Conservation (phyloP, 2,113 vertebrate species). For the Geothlypis trichas region DNA sequence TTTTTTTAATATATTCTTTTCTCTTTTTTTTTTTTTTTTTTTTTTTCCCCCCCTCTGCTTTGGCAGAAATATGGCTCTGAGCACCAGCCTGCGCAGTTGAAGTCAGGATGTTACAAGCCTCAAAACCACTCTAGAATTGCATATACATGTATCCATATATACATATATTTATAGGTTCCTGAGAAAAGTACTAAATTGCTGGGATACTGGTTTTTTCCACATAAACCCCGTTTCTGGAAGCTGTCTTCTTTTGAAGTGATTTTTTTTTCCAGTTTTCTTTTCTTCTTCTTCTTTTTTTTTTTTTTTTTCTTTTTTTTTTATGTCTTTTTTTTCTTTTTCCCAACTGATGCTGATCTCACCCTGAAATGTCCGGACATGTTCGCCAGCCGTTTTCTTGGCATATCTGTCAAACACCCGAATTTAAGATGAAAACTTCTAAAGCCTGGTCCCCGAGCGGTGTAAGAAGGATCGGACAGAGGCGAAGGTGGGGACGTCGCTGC, state of each 20-base stretch:
- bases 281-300: background rate
- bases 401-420: background rate
- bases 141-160: background rate
- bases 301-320: no score
- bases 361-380: background rate
- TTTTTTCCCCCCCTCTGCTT: accelerated
- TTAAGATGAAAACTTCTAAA: background rate
- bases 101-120: background rate
- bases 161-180: background rate
- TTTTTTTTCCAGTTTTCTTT: background rate
- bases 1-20: no score
- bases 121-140: background rate
- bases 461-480: background rate
- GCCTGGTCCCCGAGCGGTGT: background rate
- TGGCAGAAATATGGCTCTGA: background rate
- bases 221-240: background rate
- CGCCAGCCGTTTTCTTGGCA: background rate
- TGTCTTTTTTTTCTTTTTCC: accelerated
- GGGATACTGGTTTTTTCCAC: background rate
- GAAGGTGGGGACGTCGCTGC: background rate
- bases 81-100: background rate
- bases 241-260: background rate
- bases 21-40: accelerated
- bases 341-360: background rate
- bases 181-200: background rate